Evolutionary conservation across 2,113 vertebrate species (phyloP), one percentile per base, ranked within the genome.

Genomic region (Solenodon paradoxus): DNA sequence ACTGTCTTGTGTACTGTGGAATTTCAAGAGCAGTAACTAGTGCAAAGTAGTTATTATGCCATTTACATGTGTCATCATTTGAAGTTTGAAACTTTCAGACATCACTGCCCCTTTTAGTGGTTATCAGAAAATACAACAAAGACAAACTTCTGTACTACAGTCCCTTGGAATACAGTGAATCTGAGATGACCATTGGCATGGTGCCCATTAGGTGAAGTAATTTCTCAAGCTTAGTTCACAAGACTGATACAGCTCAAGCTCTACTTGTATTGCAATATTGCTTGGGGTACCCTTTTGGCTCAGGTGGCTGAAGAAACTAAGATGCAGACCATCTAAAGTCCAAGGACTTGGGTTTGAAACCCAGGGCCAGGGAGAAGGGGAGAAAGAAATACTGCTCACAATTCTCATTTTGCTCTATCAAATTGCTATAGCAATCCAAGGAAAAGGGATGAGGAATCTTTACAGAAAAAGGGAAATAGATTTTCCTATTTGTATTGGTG

Each of bases 161-260:
- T 12, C 16, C 12, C 4, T 45, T 32, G 17, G n/a, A 26, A 42
- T n/a, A 11, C 2, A 2, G 24, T 30, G 8, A n/a, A n/a, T n/a
- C 19, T 74, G 42, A 49, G 53, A 59, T 7, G 19, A 32, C 17
- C 9, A 7, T 75, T 35, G 28, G 30, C 10, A 35, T 35, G 32
- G 15, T 3, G 3, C 4, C 32, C 9, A 16, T 24, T n/a, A 0
- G 5, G 4, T 24, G 17, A n/a, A 15, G 45, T 12, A 9, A n/a
- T 42, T 12, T 12, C 63, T 69, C 55, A 11, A 64, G 55, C 68
- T 83, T 61, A 30, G 30, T 49, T 66, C 30, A 7, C 32, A 68
- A 15, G 4, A 47, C 35, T 5, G 28, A 20, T 4, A 45, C 68
- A 77, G 47, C 16, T 20, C 59, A 30, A 38, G 24, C 32, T 30